Percentiles rank a stretch among this genome's conserved stretches.
phyloP scores from a whole-genome alignment of 2,888 invertebrate species.

The Cantharis lateralis region DNA sequence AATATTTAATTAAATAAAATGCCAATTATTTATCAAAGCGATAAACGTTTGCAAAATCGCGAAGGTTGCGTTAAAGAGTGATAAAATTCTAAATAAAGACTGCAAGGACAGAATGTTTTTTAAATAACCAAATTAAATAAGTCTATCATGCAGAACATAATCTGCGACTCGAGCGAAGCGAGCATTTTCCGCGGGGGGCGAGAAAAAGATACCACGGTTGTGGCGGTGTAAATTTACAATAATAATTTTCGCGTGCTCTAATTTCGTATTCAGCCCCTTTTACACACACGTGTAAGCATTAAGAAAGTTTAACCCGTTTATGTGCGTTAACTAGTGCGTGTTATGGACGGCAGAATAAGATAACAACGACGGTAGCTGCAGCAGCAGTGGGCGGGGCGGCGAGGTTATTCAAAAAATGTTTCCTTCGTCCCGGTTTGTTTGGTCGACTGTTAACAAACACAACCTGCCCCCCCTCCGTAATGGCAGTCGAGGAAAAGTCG shows the following conservation, averaged over 20 bases:
- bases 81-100: neutral
- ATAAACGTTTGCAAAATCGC: neutral
- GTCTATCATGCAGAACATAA: neutral
- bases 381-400: neutral
- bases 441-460: neutral
- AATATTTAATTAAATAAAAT: neutral
- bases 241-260: neutral
- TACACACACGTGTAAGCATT: constrained; percentile 17
- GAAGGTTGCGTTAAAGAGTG: neutral
- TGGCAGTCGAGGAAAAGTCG: neutral
- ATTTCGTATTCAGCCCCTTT: constrained; percentile 12
- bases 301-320: constrained; percentile 16
- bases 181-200: neutral
- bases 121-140: neutral
- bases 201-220: neutral
- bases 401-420: neutral
- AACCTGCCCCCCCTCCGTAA: neutral
- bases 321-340: constrained; percentile 3
- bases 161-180: neutral
- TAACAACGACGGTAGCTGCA: neutral
- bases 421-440: neutral
- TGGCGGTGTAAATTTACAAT: neutral
- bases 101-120: neutral
- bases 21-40: neutral
- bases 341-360: neutral